These are phyloP conservation scores for Bubo scandiacus DNA, from an alignment of 2,113 vertebrate species.

Conservation along the genomic window DNA sequence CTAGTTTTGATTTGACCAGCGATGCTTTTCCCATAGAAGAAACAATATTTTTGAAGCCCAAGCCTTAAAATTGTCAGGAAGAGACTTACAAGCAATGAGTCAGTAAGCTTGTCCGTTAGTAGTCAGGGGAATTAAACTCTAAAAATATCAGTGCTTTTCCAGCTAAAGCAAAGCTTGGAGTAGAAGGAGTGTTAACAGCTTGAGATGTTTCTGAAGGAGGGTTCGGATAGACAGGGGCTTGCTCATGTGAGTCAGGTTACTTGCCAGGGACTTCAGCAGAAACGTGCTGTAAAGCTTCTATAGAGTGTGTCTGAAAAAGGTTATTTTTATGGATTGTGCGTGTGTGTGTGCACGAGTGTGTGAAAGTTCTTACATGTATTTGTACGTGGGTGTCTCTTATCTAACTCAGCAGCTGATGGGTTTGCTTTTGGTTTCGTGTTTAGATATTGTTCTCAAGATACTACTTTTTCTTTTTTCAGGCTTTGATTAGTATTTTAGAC, in stretches of 20 bases:
- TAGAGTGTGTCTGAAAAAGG: background rate
- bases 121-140: background rate
- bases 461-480: slow-evolving; percentile 41
- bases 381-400: background rate
- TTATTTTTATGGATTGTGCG: background rate
- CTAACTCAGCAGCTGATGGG: background rate
- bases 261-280: background rate
- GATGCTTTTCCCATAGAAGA: background rate
- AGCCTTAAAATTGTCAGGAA: background rate
- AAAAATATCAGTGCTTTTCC: background rate
- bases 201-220: background rate
- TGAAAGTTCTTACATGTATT: background rate
- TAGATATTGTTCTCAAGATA: background rate
- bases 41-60: background rate
- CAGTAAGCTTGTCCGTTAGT: background rate
- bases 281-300: background rate
- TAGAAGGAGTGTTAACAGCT: background rate
- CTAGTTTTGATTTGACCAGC: background rate
- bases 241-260: background rate
- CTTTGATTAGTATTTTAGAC: background rate
- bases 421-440: background rate
- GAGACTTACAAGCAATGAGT: background rate
- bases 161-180: background rate
- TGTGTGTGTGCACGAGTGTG: background rate
- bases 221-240: background rate